phyloP scores from a whole-genome alignment of 2,888 invertebrate genomes.

The Myopa testacea region DNA sequence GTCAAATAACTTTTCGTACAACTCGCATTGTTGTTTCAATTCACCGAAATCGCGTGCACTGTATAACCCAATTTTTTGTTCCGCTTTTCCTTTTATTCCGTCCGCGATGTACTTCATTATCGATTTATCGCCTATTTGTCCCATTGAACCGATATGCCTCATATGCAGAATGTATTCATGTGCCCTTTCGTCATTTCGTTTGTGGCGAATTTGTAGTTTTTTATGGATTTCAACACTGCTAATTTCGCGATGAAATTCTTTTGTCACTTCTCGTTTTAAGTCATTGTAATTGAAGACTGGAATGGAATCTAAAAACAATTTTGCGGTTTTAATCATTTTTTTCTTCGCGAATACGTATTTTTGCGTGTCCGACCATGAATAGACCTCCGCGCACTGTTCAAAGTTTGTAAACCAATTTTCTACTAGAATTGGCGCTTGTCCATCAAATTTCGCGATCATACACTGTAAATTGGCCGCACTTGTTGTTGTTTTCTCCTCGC shows the following conservation, averaged over 20 bases:
- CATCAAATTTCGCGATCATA: neutral
- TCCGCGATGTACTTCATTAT: conserved; percentile 38
- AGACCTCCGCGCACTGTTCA: conserved; percentile 33
- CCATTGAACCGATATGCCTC: conserved; percentile 33
- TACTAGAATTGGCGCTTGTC: neutral
- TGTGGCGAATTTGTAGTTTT: conserved; percentile 36
- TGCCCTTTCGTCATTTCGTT: conserved; percentile 34
- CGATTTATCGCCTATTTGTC: conserved; percentile 36
- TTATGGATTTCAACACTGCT: conserved; percentile 38
- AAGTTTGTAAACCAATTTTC: conserved; percentile 14
- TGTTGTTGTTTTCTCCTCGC: too few species aligned
- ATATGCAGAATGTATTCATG: conserved; percentile 40
- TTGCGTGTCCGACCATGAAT: conserved; percentile 25
- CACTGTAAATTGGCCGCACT: neutral
- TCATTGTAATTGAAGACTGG: conserved; percentile 15
- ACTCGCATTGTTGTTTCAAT: too few species aligned
- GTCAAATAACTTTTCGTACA: neutral
- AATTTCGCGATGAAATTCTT: conserved; percentile 38
- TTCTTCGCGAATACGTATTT: conserved; percentile 31
- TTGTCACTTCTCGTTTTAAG: conserved; percentile 31
- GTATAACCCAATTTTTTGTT: neutral
- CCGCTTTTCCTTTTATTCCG: conserved; percentile 36
- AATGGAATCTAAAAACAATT: conserved; percentile 36
- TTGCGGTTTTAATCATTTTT: conserved; percentile 40
- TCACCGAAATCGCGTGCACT: too few species aligned